Percentiles rank a stretch among this genome's conserved stretches.
Conservation (phyloP, 1,140 invertebrate genomes). For the Doryteuthis pealeii region DNA sequence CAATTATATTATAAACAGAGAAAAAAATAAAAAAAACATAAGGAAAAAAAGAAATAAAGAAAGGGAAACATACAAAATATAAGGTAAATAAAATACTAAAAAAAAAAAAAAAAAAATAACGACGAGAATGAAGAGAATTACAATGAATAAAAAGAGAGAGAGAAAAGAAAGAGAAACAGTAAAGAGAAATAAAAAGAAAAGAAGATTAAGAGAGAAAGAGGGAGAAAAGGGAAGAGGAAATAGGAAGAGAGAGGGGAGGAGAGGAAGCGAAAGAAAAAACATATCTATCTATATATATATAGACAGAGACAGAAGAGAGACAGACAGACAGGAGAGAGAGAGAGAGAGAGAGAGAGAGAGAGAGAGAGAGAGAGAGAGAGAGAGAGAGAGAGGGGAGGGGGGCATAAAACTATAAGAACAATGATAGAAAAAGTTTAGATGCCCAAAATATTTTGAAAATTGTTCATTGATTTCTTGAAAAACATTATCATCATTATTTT, state of each 20-base stretch:
- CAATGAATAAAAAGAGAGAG: slow-evolving; percentile 6
- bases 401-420: no score
- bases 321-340: no score
- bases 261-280: background rate
- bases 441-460: no score
- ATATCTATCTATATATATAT: no score
- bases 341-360: no score
- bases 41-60: background rate
- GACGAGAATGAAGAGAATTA: background rate
- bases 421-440: no score
- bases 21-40: background rate
- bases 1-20: no score
- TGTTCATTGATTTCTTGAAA: no score
- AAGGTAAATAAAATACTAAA: background rate
- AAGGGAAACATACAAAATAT: background rate
- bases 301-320: no score
- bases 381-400: slow-evolving; percentile 1
- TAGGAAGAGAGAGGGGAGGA: background rate
- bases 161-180: slow-evolving; percentile 16
- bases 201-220: background rate
- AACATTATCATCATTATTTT: no score
- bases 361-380: background rate
- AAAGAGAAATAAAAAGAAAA: slow-evolving; percentile 15
- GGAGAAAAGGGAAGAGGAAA: background rate
- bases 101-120: background rate